Evolutionary conservation across 2,797 vertebrate species (phyloP).

Genomic region (Falco peregrinus): DNA sequence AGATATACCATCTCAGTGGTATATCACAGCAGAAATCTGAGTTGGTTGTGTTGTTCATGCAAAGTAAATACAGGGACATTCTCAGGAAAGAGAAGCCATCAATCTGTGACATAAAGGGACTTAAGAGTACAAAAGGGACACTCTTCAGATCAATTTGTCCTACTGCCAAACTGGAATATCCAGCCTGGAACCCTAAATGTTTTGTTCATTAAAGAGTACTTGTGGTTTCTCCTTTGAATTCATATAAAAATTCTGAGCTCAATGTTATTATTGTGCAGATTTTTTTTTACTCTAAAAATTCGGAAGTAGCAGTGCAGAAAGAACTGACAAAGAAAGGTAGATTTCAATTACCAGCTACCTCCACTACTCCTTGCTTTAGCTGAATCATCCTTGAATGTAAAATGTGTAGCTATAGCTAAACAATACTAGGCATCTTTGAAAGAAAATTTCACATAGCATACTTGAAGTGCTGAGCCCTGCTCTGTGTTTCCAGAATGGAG

Average conservation of each 20-base stretch:
- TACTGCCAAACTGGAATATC: slow-evolving; percentile 60
- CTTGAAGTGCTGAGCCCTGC: not conserved
- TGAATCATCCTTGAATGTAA: not conserved
- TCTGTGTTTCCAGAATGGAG: not conserved
- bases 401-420: not conserved
- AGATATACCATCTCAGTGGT: not conserved
- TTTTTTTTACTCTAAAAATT: slow-evolving; percentile 8
- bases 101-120: slow-evolving; percentile 67
- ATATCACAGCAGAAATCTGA: not conserved
- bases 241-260: not conserved
- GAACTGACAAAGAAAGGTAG: not conserved
- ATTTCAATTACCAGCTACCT: slow-evolving; percentile 32
- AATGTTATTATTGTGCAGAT: not conserved
- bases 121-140: slow-evolving; percentile 55
- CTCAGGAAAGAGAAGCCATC: slow-evolving; percentile 30
- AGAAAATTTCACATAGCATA: not conserved
- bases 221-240: not conserved
- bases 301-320: not conserved
- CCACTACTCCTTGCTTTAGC: not conserved
- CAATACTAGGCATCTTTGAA: not conserved
- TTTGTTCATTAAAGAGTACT: slow-evolving; percentile 46
- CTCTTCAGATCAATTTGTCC: slow-evolving; percentile 55
- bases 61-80: slow-evolving; percentile 42
- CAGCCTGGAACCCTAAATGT: slow-evolving; percentile 45
- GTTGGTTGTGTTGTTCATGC: not conserved